Evolutionary conservation across 1,140 invertebrate genomes (phyloP), one percentile per base, ranked within the genome.

Genomic region (Bombus affinis): DNA sequence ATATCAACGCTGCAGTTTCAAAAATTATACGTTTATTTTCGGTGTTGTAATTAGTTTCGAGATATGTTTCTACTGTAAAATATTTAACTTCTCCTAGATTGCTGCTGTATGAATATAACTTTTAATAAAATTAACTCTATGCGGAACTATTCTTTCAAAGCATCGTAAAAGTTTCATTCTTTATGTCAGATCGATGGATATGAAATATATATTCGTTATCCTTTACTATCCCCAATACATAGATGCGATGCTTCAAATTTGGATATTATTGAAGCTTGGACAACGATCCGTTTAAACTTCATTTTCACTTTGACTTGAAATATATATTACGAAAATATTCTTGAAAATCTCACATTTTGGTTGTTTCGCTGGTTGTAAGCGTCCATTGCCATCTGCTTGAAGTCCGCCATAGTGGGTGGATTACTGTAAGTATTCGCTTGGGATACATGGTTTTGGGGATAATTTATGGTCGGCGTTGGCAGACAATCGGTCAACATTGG

Each of bases 351-450:
- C 65, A 94, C 94, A 73, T 94, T 94, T 87, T 94, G 94, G 80
- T 94, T 91, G 82, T 94, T 94, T 25, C 94, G 92, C 65, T 94
- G 93, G 91, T 94, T 94, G 74, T 94, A 94, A 39, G 93, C 93
- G 70, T 94, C 93, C 91, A 94, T 94, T 47, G 94, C 94, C 92
- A 94, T 94, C 73, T 94, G 94, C 66, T 94, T 94, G 86, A 94
- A 94, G 80, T 94, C 94, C 15, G 92, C 93, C 89, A 94, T 92
- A 12, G 94, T 94, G 13, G 94, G 94, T 83, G 92, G 84, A 78
- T 94, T 90, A 81, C 76, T 90, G 84, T 92, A 93, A 71, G 90
- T 66, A 75, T 91, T 93, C 81, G 90, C 86, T 73, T 91, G 92
- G 3, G 83, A 59, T 4, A 86, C 80, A 66, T 93, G 93, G 85